phyloP scores from a whole-genome alignment of 1,140 invertebrate species.

The Ooceraea biroi region DNA sequence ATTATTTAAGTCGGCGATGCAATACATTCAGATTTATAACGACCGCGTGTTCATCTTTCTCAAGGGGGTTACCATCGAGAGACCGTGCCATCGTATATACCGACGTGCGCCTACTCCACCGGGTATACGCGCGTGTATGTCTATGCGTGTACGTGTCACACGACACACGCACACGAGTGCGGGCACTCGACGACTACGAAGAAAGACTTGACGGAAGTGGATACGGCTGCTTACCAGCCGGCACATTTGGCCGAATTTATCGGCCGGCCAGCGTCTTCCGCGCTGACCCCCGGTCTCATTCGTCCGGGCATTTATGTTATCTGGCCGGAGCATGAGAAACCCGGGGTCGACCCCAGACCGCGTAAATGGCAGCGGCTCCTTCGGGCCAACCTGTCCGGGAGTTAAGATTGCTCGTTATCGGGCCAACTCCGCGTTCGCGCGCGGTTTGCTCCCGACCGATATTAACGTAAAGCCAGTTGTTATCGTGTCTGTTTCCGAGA shows the following conservation, averaged over 20 bases:
- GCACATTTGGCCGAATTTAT: slow-evolving; percentile 61
- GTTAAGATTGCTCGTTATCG: slow-evolving; percentile 64
- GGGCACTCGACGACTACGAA: not conserved
- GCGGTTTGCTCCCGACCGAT: not conserved
- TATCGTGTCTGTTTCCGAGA: slow-evolving; percentile 38
- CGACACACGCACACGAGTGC: no score
- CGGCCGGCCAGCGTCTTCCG: not conserved
- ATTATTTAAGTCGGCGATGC: slow-evolving; percentile 30
- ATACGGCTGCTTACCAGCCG: slow-evolving; percentile 36
- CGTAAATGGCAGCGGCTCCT: slow-evolving; percentile 19
- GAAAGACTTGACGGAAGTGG: slow-evolving; percentile 30
- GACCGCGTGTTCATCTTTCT: slow-evolving; percentile 2
- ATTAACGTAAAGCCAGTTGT: slow-evolving; percentile 47
- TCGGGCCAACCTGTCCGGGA: not conserved
- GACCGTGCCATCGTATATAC: not conserved
- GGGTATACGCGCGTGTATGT: not conserved
- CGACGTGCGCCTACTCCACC: no score
- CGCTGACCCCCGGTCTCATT: slow-evolving; percentile 53
- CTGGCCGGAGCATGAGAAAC: slow-evolving; percentile 19
- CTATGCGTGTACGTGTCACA: not conserved
- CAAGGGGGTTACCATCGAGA: not conserved
- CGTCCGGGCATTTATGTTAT: slow-evolving; percentile 62
- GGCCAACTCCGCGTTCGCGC: not conserved
- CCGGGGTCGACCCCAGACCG: not conserved
- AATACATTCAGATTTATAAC: slow-evolving; percentile 32